phyloP scores from a whole-genome alignment of 1,140 invertebrate genomes.

The Macrocentrus cingulum region DNA sequence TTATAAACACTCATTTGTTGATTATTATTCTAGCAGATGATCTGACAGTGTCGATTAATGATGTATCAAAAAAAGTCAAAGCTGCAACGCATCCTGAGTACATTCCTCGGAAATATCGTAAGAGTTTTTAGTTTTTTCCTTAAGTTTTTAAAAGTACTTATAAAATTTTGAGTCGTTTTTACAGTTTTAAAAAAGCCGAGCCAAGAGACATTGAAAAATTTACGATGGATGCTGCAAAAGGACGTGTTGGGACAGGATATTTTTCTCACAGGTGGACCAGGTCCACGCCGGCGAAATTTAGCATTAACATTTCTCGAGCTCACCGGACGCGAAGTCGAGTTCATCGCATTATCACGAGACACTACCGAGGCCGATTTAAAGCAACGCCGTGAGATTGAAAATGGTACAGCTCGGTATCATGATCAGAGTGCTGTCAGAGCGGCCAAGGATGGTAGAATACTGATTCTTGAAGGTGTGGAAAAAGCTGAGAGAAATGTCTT shows the following conservation, averaged over 20 bases:
- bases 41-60: constrained; percentile 70
- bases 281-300: constrained; percentile 74
- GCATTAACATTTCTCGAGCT: constrained; percentile 88
- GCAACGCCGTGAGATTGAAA: constrained; percentile 88
- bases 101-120: constrained; percentile 83
- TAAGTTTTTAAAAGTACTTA: constrained; percentile 23
- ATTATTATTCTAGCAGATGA: constrained; percentile 37
- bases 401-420: constrained; percentile 86
- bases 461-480: constrained; percentile 96
- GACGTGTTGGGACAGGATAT: constrained; percentile 92
- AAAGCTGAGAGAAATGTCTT: constrained; percentile 96
- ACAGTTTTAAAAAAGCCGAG: constrained; percentile 38
- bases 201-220: constrained; percentile 77
- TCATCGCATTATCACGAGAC: constrained; percentile 90
- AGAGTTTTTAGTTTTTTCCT: constrained; percentile 52
- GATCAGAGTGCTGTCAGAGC: constrained; percentile 95
- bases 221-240: constrained; percentile 95
- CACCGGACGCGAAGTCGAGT: constrained; percentile 87
- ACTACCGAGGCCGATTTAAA: constrained; percentile 97
- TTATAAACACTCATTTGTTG: constrained; percentile 3
- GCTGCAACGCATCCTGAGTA: constrained; percentile 72
- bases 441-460: constrained; percentile 82
- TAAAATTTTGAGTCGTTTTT: constrained; percentile 13
- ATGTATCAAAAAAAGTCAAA: constrained; percentile 69
- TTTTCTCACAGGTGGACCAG: constrained; percentile 90